These are phyloP conservation scores for Phasia obesa DNA, from an alignment of 2,888 invertebrate genomes.

Conservation along the genomic window DNA sequence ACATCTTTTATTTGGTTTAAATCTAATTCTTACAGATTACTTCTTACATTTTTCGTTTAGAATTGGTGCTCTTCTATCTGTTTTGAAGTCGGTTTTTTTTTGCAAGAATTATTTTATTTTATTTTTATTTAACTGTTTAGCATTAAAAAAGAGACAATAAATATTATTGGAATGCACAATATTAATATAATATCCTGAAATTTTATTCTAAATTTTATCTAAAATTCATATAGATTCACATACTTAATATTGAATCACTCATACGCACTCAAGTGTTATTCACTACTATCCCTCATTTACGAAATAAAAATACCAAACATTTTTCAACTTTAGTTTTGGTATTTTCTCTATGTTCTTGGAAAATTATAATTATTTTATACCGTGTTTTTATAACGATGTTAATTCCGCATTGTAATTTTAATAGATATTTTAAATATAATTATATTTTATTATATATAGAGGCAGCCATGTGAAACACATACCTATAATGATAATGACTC, in stretches of 20 bases:
- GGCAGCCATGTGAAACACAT: slow-evolving; percentile 3
- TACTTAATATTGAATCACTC: not conserved
- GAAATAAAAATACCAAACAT: not conserved
- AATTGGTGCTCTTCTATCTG: too few species aligned
- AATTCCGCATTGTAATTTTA: slow-evolving; percentile 40
- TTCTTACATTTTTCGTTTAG: too few species aligned
- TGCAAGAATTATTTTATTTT: not conserved
- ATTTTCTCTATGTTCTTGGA: not conserved
- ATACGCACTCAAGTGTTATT: not conserved
- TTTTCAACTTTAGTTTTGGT: not conserved
- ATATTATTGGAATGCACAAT: not conserved
- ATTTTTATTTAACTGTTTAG: too few species aligned
- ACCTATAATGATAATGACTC: slow-evolving; percentile 30
- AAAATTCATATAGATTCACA: not conserved
- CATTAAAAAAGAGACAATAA: not conserved
- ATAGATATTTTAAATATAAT: slow-evolving; percentile 46
- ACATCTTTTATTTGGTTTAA: too few species aligned
- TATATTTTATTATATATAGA: slow-evolving; percentile 21
- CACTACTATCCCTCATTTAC: not conserved
- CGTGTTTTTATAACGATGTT: slow-evolving; percentile 20
- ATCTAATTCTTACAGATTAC: too few species aligned
- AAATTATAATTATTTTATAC: slow-evolving; percentile 25
- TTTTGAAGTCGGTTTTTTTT: too few species aligned
- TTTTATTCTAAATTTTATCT: not conserved
- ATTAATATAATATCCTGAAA: not conserved